These are phyloP conservation scores for Drosophila picticornis DNA, from an alignment of 2,888 invertebrate genomes.

Conservation along the genomic window DNA sequence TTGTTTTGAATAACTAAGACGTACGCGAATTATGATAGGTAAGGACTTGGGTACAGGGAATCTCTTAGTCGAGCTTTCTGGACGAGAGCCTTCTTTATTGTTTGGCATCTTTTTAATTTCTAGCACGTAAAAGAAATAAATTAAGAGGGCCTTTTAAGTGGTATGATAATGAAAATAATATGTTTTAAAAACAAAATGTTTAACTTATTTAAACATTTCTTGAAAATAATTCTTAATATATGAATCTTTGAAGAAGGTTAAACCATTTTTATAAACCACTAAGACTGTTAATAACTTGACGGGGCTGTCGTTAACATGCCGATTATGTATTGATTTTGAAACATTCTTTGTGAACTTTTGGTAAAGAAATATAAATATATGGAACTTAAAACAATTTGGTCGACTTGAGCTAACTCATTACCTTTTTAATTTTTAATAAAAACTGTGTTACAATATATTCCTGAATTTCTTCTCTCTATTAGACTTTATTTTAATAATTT, in stretches of 20 bases:
- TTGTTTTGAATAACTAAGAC: neutral
- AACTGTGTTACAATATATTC: too few species aligned
- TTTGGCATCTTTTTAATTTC: constrained; percentile 31
- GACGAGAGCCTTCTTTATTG: neutral
- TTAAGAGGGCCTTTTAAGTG: neutral
- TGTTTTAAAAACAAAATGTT: neutral
- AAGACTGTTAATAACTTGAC: neutral
- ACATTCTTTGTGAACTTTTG: neutral
- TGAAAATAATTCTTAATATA: neutral
- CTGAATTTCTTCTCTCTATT: neutral
- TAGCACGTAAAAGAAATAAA: neutral
- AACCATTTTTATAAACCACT: neutral
- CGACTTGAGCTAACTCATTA: neutral
- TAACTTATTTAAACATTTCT: neutral
- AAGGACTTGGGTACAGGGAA: neutral
- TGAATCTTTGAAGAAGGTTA: neutral
- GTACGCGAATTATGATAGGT: neutral
- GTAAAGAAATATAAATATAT: neutral
- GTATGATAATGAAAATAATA: neutral
- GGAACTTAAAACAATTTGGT: neutral
- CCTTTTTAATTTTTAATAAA: neutral
- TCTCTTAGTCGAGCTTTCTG: neutral
- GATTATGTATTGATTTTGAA: neutral
- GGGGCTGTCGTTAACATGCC: neutral
- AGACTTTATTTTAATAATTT: neutral